A percentile compares a stretch with the other conserved stretches of the same genome.
These are phyloP conservation scores for Leptatherina wallacei DNA, from an alignment of 2,797 vertebrate genomes.

Conservation along the genomic window DNA sequence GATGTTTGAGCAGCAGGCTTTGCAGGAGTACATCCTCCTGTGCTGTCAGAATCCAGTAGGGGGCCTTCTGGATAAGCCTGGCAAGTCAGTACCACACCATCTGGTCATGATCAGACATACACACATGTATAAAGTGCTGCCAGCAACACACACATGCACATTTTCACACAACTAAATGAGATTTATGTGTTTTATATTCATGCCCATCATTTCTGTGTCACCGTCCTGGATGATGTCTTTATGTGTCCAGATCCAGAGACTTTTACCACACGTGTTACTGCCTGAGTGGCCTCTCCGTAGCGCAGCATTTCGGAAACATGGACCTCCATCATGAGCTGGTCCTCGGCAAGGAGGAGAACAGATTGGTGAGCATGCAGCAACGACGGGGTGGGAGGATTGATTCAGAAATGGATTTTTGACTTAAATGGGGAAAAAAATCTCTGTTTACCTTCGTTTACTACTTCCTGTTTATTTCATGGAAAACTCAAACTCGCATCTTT, in stretches of 20 bases:
- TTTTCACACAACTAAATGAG: not conserved
- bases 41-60: constrained; percentile 95
- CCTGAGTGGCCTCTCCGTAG: constrained; percentile 93
- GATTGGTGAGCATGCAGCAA: constrained; percentile 85
- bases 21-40: constrained; percentile 97
- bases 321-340: constrained; percentile 88
- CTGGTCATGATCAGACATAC: constrained; percentile 40
- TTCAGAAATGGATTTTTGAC: not conserved
- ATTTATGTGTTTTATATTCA: not conserved
- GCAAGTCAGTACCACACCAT: constrained; percentile 90
- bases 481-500: not conserved
- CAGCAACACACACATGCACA: not conserved
- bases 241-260: constrained; percentile 88
- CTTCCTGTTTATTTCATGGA: not conserved
- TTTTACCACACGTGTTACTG: constrained; percentile 99
- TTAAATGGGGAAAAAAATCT: too few species aligned
- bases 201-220: not conserved
- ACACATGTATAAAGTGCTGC: not conserved
- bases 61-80: constrained; percentile 95
- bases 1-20: constrained; percentile 96
- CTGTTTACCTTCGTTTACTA: not conserved
- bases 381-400: not conserved
- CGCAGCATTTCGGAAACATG: constrained; percentile 93
- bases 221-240: not conserved
- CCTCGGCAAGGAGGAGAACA: constrained; percentile 89